These are phyloP conservation scores for Drosophila orosa DNA, from an alignment of 1,140 invertebrate genomes.

Conservation along the genomic window DNA sequence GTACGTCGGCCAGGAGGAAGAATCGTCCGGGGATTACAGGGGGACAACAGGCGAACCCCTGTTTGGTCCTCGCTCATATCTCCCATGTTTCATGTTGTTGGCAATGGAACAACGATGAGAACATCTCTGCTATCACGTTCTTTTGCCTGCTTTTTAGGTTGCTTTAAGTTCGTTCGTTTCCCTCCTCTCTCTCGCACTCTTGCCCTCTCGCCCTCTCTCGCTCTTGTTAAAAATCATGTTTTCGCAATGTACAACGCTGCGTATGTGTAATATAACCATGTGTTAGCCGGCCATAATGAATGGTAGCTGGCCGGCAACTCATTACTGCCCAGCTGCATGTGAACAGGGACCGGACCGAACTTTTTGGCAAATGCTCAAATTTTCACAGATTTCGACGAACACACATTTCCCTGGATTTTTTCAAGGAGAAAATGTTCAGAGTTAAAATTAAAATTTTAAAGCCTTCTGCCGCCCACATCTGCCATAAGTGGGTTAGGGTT, in stretches of 20 bases:
- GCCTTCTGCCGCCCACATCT: background rate
- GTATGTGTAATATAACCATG: constrained; percentile 60
- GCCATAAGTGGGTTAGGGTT: constrained; percentile 4
- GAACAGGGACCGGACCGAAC: constrained; percentile 22
- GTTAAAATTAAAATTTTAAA: constrained; percentile 25
- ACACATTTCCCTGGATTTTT: constrained; percentile 8
- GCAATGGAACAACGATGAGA: constrained; percentile 52
- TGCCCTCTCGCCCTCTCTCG: background rate
- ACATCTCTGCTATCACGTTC: constrained; percentile 23
- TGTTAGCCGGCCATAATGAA: constrained; percentile 41
- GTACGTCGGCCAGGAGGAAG: constrained; percentile 17
- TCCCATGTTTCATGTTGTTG: constrained; percentile 62
- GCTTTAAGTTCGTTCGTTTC: constrained; percentile 27
- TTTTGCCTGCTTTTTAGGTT: constrained; percentile 16
- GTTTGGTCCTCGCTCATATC: constrained; percentile 51
- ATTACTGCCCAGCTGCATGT: constrained; percentile 30
- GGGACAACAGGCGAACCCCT: background rate
- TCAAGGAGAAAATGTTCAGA: background rate
- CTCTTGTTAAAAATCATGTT: constrained; percentile 44
- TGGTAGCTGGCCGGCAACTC: constrained; percentile 31
- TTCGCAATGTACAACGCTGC: constrained; percentile 48
- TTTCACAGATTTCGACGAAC: constrained; percentile 5
- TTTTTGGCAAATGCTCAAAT: constrained; percentile 42
- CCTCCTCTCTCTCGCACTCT: background rate
- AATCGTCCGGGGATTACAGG: constrained; percentile 12